These are phyloP conservation scores for Polypedilum pembai DNA, from an alignment of 1,140 invertebrate genomes.

Conservation along the genomic window DNA sequence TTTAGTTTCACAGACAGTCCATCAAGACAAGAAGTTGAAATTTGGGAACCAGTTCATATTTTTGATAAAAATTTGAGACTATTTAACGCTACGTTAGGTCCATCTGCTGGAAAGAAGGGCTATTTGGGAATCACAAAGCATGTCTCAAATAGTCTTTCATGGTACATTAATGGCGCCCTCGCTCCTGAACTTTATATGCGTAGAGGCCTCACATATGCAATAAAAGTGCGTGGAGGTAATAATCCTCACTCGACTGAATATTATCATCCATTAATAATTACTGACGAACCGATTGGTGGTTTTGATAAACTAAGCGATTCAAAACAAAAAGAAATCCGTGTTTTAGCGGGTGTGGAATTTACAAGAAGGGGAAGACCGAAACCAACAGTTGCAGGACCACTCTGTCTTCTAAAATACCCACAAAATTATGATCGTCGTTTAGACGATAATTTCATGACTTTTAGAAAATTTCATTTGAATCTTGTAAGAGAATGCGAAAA, in stretches of 20 bases:
- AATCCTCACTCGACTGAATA: conserved; percentile 78
- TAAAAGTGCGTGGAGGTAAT: conserved; percentile 76
- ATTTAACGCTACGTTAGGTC: conserved; percentile 70
- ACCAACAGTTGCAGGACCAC: conserved; percentile 70
- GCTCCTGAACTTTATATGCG: conserved; percentile 80
- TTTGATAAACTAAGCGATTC: conserved; percentile 65
- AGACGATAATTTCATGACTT: conserved; percentile 69
- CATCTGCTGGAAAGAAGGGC: conserved; percentile 66
- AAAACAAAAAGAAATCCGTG: conserved; percentile 62
- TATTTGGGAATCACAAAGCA: conserved; percentile 64
- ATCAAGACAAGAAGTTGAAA: conserved; percentile 44
- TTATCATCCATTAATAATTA: conserved; percentile 90
- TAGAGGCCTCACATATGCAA: conserved; percentile 75
- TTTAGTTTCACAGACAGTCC: conserved; percentile 56
- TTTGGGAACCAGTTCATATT: conserved; percentile 70
- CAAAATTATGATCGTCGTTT: conserved; percentile 60
- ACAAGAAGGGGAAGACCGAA: conserved; percentile 68
- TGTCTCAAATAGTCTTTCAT: conserved; percentile 44
- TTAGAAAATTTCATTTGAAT: conserved; percentile 75
- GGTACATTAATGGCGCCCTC: conserved; percentile 68
- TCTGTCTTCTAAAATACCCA: conserved; percentile 64
- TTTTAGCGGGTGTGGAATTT: conserved; percentile 79
- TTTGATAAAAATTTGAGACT: conserved; percentile 65
- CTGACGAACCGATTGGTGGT: conserved; percentile 75
- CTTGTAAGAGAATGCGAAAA: conserved; percentile 59